phyloP scores from a whole-genome alignment of 2,797 vertebrate genomes.

The Gallirallus australis region DNA sequence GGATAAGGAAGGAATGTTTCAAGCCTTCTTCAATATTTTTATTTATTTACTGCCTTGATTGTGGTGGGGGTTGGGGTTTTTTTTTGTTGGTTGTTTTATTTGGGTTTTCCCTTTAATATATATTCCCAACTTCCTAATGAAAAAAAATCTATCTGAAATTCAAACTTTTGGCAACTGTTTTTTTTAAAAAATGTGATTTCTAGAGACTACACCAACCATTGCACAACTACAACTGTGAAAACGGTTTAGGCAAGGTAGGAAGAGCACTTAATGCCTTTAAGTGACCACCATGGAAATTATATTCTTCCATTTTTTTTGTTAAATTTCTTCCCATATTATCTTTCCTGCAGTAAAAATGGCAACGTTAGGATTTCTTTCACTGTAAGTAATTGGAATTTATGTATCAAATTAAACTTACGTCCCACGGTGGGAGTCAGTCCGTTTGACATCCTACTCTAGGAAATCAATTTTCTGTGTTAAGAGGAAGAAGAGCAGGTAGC shows the following conservation, averaged over 20 bases:
- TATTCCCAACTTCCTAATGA: background rate
- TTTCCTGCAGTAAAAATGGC: background rate
- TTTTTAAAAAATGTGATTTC: background rate
- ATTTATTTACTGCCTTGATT: background rate
- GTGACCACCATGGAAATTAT: background rate
- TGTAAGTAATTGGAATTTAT: background rate
- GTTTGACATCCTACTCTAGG: background rate
- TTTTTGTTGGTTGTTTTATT: no score
- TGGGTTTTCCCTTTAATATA: fast-evolving
- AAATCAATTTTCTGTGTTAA: background rate
- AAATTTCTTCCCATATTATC: background rate
- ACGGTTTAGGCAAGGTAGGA: background rate
- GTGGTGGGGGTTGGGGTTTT: no score
- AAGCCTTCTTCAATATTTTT: background rate
- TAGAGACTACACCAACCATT: background rate
- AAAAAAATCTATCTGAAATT: background rate
- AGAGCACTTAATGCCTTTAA: background rate
- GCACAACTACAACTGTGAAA: background rate
- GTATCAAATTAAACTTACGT: background rate
- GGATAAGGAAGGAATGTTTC: background rate
- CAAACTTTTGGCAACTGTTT: background rate
- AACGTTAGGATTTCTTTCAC: background rate
- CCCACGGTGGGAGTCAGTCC: background rate
- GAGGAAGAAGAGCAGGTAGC: background rate
- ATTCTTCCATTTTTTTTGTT: background rate